A percentile compares a stretch with the other conserved stretches of the same genome.
Conservation (phyloP, 2,888 invertebrate genomes). For the Seira ritae region DNA sequence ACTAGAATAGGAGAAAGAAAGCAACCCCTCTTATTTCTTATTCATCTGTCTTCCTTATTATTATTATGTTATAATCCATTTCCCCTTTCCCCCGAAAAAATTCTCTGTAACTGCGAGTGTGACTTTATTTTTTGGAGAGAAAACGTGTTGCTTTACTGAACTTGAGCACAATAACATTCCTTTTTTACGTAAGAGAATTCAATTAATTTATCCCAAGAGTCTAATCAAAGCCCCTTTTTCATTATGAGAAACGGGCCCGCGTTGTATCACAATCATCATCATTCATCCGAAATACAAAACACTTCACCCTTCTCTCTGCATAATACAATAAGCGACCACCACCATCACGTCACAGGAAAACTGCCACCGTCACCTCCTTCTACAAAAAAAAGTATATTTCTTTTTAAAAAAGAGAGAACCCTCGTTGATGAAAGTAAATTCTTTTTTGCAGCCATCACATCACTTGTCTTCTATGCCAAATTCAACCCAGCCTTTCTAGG, state of each 20-base stretch:
- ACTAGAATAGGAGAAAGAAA: no score
- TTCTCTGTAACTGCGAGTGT: constrained; percentile 25
- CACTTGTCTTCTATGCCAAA: background rate
- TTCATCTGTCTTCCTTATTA: no score
- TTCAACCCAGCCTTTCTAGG: background rate
- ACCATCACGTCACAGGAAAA: background rate
- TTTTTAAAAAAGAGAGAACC: background rate
- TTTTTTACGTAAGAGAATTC: constrained; percentile 64
- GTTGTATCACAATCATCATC: constrained; percentile 59
- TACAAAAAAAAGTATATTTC: background rate
- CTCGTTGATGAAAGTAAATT: background rate
- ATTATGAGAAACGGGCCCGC: constrained; percentile 62
- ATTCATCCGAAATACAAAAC: constrained; percentile 48
- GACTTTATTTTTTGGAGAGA: constrained; percentile 25
- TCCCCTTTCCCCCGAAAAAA: constrained; percentile 46
- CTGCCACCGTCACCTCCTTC: background rate
- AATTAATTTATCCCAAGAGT: constrained; percentile 67
- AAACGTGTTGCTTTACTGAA: constrained; percentile 54
- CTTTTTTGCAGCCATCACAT: background rate
- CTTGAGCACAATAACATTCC: no score
- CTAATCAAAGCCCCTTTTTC: constrained; percentile 67
- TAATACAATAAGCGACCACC: background rate
- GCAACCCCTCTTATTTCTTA: constrained; percentile 21
- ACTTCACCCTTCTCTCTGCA: constrained; percentile 1
- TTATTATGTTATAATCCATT: constrained; percentile 54